These are phyloP conservation scores for Notarius lentiginosus DNA, from an alignment of 2,113 vertebrate genomes.

Conservation along the genomic window DNA sequence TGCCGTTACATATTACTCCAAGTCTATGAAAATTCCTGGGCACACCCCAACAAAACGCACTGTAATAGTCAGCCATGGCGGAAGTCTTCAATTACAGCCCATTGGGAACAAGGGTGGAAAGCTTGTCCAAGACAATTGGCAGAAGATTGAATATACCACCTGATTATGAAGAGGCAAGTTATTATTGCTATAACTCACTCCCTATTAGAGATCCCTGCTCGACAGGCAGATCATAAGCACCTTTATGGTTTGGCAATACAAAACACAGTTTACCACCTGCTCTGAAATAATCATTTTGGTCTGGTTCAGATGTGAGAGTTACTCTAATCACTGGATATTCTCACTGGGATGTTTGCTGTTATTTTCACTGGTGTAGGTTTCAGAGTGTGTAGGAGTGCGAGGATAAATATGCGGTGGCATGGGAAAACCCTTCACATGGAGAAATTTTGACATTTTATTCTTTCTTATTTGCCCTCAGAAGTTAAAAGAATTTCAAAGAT, in stretches of 20 bases:
- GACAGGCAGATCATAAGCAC: slow-evolving; percentile 64
- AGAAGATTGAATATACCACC: slow-evolving; percentile 75
- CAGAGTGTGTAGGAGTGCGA: slow-evolving; percentile 16
- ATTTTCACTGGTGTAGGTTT: background rate
- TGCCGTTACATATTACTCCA: background rate
- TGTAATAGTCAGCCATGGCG: background rate
- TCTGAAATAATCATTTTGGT: slow-evolving; percentile 7
- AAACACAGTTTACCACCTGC: slow-evolving; percentile 14
- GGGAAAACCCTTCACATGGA: background rate
- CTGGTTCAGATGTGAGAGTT: background rate
- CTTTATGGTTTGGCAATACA: slow-evolving; percentile 61
- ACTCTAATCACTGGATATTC: slow-evolving; percentile 26
- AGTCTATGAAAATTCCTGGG: background rate
- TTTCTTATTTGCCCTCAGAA: background rate
- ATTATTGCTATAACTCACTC: slow-evolving; percentile 79
- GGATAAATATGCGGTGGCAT: background rate
- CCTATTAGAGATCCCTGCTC: slow-evolving; percentile 65
- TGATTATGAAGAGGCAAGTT: slow-evolving; percentile 75
- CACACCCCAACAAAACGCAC: background rate
- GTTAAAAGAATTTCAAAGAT: background rate
- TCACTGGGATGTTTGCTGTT: slow-evolving; percentile 20
- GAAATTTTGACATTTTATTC: background rate
- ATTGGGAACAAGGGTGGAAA: slow-evolving; percentile 54
- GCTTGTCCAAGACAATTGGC: slow-evolving; percentile 69
- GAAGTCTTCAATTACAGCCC: slow-evolving; percentile 49